A percentile compares a stretch with the other conserved stretches of the same genome.
These are phyloP conservation scores for Oreochromis mossambicus DNA, from an alignment of 2,797 vertebrate genomes.

Conservation along the genomic window DNA sequence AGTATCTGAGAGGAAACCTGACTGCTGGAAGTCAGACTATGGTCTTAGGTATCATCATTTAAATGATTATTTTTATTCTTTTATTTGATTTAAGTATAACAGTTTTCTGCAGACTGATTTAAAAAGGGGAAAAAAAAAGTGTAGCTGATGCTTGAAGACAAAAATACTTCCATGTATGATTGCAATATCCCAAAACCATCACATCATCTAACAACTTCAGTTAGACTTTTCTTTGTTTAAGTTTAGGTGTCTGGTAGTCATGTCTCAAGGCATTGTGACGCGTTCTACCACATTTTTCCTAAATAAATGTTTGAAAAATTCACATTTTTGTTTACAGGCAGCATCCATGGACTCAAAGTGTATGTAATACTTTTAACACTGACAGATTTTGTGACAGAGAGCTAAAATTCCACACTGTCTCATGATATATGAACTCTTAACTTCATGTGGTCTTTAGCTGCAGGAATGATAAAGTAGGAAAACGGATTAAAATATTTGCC, in stretches of 20 bases:
- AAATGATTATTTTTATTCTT: not conserved
- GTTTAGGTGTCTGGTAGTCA: not conserved
- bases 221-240: not conserved
- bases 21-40: not conserved
- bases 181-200: accelerated
- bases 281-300: accelerated
- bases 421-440: not conserved
- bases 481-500: not conserved
- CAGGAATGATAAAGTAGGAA: not conserved
- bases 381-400: not conserved
- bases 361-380: not conserved
- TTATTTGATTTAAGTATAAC: not conserved
- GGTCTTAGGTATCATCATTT: not conserved
- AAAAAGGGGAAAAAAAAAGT: accelerated
- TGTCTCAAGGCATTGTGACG: not conserved
- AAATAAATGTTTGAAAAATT: not conserved
- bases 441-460: not conserved
- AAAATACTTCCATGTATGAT: not conserved
- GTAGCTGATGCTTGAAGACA: not conserved
- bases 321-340: not conserved
- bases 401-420: not conserved
- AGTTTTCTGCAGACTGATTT: not conserved
- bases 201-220: accelerated
- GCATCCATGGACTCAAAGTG: not conserved
- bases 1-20: not conserved